A percentile compares a stretch with the other conserved stretches of the same genome.
Conservation (phyloP, 2,888 invertebrate species). For the Hanleya hanleyi region DNA sequence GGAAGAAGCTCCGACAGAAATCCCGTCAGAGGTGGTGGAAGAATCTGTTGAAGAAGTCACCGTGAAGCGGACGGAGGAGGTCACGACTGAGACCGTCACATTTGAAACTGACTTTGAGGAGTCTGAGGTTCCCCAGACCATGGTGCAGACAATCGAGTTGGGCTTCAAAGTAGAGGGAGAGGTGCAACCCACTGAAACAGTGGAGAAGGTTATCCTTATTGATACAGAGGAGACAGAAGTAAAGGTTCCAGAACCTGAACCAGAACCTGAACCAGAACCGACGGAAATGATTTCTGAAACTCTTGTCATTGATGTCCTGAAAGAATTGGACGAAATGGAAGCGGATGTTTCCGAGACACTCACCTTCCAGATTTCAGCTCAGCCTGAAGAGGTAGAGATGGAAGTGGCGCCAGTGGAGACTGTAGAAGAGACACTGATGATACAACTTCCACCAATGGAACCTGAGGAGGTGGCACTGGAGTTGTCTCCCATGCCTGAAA, state of each 20-base stretch:
- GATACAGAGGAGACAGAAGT: not conserved
- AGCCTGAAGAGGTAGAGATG: conserved; percentile 25
- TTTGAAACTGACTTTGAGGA: conserved; percentile 2
- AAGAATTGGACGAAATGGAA: not conserved
- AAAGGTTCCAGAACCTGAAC: not conserved
- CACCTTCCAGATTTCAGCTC: not conserved
- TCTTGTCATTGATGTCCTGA: not conserved
- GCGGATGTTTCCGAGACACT: not conserved
- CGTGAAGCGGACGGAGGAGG: not conserved
- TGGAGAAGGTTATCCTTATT: not conserved
- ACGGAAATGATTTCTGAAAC: not conserved
- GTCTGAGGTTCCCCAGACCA: too few species aligned
- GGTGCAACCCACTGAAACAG: not conserved
- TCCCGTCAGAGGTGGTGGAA: conserved; percentile 43
- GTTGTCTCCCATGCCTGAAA: not conserved
- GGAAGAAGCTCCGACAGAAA: conserved; percentile 28
- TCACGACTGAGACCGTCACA: not conserved
- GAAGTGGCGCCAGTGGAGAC: conserved; percentile 45
- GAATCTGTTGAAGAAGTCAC: conserved; percentile 42
- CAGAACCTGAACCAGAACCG: not conserved
- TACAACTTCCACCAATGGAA: conserved; percentile 25
- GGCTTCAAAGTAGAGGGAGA: not conserved
- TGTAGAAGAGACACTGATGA: conserved; percentile 45
- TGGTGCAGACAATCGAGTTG: too few species aligned
- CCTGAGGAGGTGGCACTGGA: conserved; percentile 39